A percentile compares a stretch with the other conserved stretches of the same genome.
These are phyloP conservation scores for Micrasema longulum DNA, from an alignment of 1,140 invertebrate species.

Conservation along the genomic window DNA sequence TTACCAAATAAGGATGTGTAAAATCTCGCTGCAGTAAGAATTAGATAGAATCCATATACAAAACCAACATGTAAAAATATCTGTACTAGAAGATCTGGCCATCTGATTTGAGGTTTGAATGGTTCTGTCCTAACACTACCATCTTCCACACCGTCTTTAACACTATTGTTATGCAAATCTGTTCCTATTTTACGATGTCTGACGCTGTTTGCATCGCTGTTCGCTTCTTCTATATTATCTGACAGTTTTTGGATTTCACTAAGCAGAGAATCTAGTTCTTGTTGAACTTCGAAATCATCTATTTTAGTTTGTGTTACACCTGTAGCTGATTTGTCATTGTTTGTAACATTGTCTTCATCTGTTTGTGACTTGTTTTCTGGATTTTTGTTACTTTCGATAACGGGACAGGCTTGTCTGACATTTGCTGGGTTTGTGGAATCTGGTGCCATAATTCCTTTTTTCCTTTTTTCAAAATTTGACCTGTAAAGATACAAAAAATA, in stretches of 20 bases:
- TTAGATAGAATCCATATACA: constrained; percentile 78
- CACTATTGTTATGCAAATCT: neutral
- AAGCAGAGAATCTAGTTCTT: constrained; percentile 22
- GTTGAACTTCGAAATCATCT: constrained; percentile 14
- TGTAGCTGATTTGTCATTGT: neutral
- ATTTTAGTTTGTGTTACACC: neutral
- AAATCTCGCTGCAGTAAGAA: constrained; percentile 73
- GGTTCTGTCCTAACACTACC: constrained; percentile 56
- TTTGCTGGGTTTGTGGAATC: constrained; percentile 22
- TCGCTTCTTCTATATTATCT: constrained; percentile 15
- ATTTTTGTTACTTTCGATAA: neutral
- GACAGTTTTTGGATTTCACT: constrained; percentile 13
- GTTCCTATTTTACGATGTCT: constrained; percentile 24
- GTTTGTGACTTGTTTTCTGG: neutral
- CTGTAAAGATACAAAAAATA: neutral
- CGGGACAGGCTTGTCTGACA: constrained; percentile 23
- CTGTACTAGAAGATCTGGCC: constrained; percentile 77
- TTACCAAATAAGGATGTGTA: constrained; percentile 80
- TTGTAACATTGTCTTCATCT: too few species aligned
- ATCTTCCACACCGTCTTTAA: constrained; percentile 17
- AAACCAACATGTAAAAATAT: constrained; percentile 76
- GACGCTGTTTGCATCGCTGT: constrained; percentile 15
- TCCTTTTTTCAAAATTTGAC: neutral
- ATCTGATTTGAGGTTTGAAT: constrained; percentile 74
- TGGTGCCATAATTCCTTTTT: constrained; percentile 14